Evolutionary conservation across 2,797 vertebrate genomes (phyloP).

Genomic region (Tokudaia muenninki): DNA sequence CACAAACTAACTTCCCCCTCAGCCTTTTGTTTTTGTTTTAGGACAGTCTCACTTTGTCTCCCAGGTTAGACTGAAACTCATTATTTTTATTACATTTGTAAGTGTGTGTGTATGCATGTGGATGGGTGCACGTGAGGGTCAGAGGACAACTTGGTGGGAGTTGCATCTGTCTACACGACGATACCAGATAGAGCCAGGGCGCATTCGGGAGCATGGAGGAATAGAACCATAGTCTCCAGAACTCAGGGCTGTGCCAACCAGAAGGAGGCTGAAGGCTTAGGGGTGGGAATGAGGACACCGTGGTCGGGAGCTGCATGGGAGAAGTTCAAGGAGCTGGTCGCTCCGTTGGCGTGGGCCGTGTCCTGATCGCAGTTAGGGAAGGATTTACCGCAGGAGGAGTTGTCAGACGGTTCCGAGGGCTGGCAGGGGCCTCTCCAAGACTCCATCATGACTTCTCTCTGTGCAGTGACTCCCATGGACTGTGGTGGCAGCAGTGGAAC

Average conservation of each 20-base stretch:
- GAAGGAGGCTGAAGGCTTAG: neutral
- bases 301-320: neutral
- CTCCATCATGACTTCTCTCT: neutral
- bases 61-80: neutral
- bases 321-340: rapidly evolving
- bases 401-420: neutral
- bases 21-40: neutral
- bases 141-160: neutral
- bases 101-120: neutral
- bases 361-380: neutral
- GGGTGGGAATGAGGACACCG: neutral
- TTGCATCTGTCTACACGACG: neutral
- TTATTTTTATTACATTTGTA: neutral
- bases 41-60: neutral
- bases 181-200: neutral
- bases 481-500: constrained; percentile 89
- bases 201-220: rapidly evolving
- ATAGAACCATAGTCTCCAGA: neutral
- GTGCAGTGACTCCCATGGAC: constrained; percentile 93
- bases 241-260: neutral
- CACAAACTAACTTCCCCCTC: neutral
- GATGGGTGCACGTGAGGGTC: too few species aligned
- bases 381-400: neutral
- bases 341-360: too few species aligned
- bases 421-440: neutral